These are phyloP conservation scores for Caenorhabditis afra DNA, from an alignment of 2,888 invertebrate genomes.

Conservation along the genomic window DNA sequence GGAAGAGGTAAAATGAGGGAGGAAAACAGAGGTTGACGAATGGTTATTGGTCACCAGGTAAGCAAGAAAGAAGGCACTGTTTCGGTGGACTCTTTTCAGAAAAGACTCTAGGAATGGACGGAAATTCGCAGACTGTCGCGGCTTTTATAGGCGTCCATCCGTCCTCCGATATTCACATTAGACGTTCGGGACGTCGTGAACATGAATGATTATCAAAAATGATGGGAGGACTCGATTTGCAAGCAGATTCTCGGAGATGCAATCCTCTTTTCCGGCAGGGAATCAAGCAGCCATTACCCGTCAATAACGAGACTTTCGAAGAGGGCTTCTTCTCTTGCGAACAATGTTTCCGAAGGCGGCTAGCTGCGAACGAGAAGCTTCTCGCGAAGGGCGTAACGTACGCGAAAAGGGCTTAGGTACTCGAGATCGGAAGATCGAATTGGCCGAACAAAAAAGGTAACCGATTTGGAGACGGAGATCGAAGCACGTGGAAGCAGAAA, in stretches of 20 bases:
- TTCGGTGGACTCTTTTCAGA: not conserved
- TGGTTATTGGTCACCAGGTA: not conserved
- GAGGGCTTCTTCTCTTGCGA: slow-evolving; percentile 15
- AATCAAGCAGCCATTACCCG: slow-evolving; percentile 38
- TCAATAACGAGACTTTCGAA: slow-evolving; percentile 36
- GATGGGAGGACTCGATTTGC: slow-evolving; percentile 19
- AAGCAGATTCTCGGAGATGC: slow-evolving; percentile 32
- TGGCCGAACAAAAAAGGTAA: not conserved
- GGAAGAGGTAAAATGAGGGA: slow-evolving; percentile 10
- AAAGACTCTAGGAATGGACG: slow-evolving; percentile 10
- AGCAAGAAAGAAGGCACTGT: not conserved
- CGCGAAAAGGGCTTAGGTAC: not conserved
- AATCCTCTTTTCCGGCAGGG: slow-evolving; percentile 43
- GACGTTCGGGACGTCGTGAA: slow-evolving; percentile 12
- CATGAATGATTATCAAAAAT: slow-evolving; percentile 33
- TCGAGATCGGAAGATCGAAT: not conserved
- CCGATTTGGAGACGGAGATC: not conserved
- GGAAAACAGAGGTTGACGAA: slow-evolving; percentile 19
- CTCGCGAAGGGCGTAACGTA: slow-evolving; percentile 32
- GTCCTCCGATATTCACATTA: slow-evolving; percentile 2
- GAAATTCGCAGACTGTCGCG: not conserved
- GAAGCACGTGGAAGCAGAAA: not conserved
- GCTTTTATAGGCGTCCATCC: slow-evolving; percentile 26
- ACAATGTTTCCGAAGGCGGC: slow-evolving; percentile 40
- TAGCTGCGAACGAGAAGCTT: slow-evolving; percentile 8